Evolutionary conservation across 2,797 vertebrate genomes (phyloP), one percentile per base, ranked within the genome.

Genomic region (Delichon dasypus): DNA sequence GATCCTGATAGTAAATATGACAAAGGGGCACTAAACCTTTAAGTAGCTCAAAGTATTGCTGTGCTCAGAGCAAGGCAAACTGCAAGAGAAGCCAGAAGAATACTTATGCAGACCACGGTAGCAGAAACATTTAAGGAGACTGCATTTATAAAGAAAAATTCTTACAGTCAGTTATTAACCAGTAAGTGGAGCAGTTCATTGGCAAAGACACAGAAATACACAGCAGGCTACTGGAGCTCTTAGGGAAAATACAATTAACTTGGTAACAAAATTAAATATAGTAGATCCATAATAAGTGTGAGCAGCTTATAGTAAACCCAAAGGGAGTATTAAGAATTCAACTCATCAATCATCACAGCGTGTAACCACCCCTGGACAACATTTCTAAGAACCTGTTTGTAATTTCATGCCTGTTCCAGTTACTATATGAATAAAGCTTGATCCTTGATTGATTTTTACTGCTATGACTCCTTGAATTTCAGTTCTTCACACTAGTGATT

Each of bases 171-270:
- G 88, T 91, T 95, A 95, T 94, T 96, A 94, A 74, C 67, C 91
- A 73, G 34, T 95, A 95, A 96, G 88, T 67, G 77, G 77, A 96
- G 61, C 83, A 57, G 88, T 62, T 94, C 89, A 85, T 94, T 95
- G 95, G 95, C 89, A 93, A 72, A 95, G 94, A 91, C 80, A 79
- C 77, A 82, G 83, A 67, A 91, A 91, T 34, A 90, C 88, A 88
- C 87, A 96, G 94, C 83, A 91, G 93, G 94, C 93, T 82, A 38
- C 83, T 82, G 88, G 45, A 90, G 83, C 85, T 94, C 85, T 94
- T 61, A 88, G 94, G 89, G 95, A 94, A 96, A 96, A 96, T 62
- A 96, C 91, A 96, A 96, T 96, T 96, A 96, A 65, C 94, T 94
- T 17, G 57, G 88, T 88, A 94, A 94, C 89, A 85, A 94, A 96